phyloP scores from a whole-genome alignment of 2,113 vertebrate genomes.

The sheep (Ovis aries) region DNA sequence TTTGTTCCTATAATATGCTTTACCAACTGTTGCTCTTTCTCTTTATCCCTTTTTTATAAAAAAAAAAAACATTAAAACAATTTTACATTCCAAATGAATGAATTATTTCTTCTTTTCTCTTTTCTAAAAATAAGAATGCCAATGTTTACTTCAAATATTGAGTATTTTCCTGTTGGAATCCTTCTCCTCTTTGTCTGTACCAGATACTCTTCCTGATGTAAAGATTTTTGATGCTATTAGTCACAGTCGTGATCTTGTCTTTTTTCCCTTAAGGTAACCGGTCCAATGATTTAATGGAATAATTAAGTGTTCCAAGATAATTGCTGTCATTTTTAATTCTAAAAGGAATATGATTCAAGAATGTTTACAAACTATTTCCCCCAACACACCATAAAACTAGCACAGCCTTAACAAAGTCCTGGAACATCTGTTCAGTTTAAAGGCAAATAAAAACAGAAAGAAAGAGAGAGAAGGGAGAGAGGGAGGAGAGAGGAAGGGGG shows the following conservation, averaged over 20 bases:
- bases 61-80: not conserved
- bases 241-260: not conserved
- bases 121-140: not conserved
- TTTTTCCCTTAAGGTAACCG: not conserved
- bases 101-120: not conserved
- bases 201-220: not conserved
- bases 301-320: not conserved
- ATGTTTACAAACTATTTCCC: not conserved
- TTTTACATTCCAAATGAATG: conserved; percentile 18
- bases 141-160: not conserved
- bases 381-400: not conserved
- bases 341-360: not conserved
- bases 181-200: not conserved
- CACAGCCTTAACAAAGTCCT: not conserved
- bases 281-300: not conserved
- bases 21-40: not conserved
- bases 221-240: not conserved
- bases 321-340: not conserved
- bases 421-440: not conserved
- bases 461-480: not conserved
- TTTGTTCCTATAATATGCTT: not conserved
- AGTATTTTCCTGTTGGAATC: not conserved
- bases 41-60: not conserved
- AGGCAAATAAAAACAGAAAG: not conserved
- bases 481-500: not conserved